Percentiles rank a stretch among this genome's conserved stretches.
Evolutionary conservation across 2,888 invertebrate genomes (phyloP).

Genomic region (Limnephilus auricula): DNA sequence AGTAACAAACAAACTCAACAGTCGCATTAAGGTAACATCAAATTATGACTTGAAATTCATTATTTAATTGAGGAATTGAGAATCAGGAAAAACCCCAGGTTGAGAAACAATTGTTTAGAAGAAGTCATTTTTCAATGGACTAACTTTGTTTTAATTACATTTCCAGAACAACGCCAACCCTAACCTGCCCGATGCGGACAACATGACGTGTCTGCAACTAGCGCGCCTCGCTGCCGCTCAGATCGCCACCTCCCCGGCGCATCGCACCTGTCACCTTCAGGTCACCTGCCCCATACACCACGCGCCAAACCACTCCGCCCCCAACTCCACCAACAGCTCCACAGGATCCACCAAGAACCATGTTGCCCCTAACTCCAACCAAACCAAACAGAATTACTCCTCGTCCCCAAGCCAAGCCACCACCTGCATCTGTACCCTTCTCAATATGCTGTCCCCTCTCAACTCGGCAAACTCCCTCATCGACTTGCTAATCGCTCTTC

Average conservation of each 20-base stretch:
- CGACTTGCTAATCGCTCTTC: conserved; percentile 74
- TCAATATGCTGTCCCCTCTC: conserved; percentile 74
- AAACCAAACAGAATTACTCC: conserved; percentile 63
- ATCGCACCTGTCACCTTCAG: conserved; percentile 71
- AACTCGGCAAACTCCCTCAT: conserved; percentile 75
- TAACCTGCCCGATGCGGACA: conserved; percentile 86
- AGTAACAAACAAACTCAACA: no score
- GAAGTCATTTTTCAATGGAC: background rate
- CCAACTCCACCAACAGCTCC: conserved; percentile 71
- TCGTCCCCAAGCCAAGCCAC: conserved; percentile 53
- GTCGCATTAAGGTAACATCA: no score
- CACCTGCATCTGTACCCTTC: conserved; percentile 76
- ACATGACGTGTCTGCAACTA: conserved; percentile 77
- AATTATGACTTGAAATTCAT: no score
- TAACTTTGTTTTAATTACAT: conserved; percentile 23
- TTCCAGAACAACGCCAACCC: conserved; percentile 95
- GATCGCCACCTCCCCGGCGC: conserved; percentile 73
- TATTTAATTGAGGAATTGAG: no score
- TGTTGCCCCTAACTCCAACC: conserved; percentile 57
- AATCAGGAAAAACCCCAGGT: no score
- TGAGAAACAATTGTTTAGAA: no score
- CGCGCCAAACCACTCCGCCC: conserved; percentile 66
- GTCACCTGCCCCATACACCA: conserved; percentile 74
- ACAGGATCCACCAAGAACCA: conserved; percentile 70
- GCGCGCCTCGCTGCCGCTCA: conserved; percentile 77